These are phyloP conservation scores for Hydrophis major DNA, from an alignment of 2,797 vertebrate genomes.

Conservation along the genomic window DNA sequence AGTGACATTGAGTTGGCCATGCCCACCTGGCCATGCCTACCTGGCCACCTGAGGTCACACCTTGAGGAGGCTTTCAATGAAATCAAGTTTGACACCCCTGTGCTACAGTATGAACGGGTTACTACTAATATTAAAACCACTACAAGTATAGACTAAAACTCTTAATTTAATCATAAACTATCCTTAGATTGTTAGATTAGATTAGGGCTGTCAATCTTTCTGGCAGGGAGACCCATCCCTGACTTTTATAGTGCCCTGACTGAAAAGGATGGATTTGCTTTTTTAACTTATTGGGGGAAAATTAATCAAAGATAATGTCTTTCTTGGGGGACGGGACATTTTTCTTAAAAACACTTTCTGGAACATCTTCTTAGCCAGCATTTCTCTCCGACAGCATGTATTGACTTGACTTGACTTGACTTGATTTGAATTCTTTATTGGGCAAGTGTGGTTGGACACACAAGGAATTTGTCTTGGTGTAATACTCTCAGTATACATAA, in stretches of 20 bases:
- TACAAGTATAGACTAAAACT: neutral
- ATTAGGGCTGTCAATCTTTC: neutral
- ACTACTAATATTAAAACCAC: neutral
- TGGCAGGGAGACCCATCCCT: neutral
- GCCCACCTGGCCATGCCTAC: no score
- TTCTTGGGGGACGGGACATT: neutral
- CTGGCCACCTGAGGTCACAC: no score
- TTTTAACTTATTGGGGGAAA: neutral
- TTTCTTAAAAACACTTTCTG: neutral
- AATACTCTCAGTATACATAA: no score
- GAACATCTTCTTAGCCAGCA: neutral
- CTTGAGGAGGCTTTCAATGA: no score
- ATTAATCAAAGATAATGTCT: neutral
- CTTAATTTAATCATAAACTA: neutral
- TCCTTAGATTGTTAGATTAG: neutral
- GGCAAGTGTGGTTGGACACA: no score
- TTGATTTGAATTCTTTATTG: no score
- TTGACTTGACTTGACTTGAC: no score
- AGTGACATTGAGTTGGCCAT: no score
- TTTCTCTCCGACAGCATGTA: no score
- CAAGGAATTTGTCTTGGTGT: no score
- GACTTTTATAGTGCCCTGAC: neutral
- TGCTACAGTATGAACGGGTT: neutral
- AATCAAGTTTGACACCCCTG: no score
- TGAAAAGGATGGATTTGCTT: neutral